phyloP scores from a whole-genome alignment of 2,797 vertebrate genomes.

The Cetoscarus ocellatus region DNA sequence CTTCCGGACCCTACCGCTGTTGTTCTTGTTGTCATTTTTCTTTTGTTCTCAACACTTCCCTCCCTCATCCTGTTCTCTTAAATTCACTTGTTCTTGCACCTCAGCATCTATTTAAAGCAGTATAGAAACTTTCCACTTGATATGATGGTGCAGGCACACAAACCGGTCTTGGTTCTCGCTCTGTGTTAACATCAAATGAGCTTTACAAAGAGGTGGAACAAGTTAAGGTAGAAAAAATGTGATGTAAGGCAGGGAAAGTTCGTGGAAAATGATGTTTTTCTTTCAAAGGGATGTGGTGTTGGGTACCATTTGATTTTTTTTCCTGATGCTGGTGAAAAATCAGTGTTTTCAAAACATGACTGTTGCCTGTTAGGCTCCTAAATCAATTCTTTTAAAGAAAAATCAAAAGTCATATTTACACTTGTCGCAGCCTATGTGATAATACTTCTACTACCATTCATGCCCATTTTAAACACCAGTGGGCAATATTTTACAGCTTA shows the following conservation, averaged over 20 bases:
- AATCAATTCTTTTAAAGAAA: too few species aligned
- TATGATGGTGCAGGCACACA: neutral
- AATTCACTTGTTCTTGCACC: constrained; percentile 25
- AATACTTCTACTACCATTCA: too few species aligned
- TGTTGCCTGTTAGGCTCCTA: too few species aligned
- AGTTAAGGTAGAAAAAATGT: neutral
- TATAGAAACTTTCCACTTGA: constrained; percentile 1
- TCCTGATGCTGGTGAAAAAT: too few species aligned
- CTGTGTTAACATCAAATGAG: neutral
- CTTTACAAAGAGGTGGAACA: neutral
- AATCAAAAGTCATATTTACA: too few species aligned
- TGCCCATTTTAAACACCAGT: too few species aligned
- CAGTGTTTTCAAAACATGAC: too few species aligned
- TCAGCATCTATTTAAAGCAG: constrained; percentile 38
- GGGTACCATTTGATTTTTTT: too few species aligned
- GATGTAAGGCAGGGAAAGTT: neutral
- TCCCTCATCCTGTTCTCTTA: constrained; percentile 45
- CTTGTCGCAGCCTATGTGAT: too few species aligned
- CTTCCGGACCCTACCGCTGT: constrained; percentile 54
- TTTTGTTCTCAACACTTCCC: constrained; percentile 60
- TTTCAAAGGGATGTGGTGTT: neutral
- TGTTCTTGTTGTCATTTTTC: constrained; percentile 51
- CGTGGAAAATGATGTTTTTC: neutral
- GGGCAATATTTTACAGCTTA: too few species aligned
- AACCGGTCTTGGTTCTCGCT: neutral